These are phyloP conservation scores for Eospalax fontanierii DNA, from an alignment of 2,797 vertebrate genomes.

Conservation along the genomic window DNA sequence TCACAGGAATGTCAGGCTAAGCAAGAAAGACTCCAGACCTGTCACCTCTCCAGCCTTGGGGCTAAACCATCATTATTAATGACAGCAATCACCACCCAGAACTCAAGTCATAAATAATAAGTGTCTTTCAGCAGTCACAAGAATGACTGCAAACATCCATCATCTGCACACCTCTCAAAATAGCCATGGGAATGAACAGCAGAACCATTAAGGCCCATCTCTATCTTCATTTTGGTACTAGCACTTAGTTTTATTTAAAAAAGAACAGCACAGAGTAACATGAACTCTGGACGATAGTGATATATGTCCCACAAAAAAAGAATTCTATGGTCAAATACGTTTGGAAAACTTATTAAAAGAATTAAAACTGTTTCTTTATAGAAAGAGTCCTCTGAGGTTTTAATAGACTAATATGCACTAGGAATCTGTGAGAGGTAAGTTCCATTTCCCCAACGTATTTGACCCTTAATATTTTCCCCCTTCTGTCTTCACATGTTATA, in stretches of 20 bases:
- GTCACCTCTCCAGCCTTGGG: slow-evolving; percentile 70
- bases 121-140: slow-evolving; percentile 79
- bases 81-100: slow-evolving; percentile 80
- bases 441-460: slow-evolving; percentile 35
- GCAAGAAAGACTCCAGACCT: slow-evolving; percentile 75
- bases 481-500: neutral
- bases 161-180: slow-evolving; percentile 77
- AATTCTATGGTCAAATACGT: slow-evolving; percentile 11
- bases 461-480: neutral
- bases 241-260: slow-evolving; percentile 69
- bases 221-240: slow-evolving; percentile 51
- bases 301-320: neutral
- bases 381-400: slow-evolving; percentile 55
- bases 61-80: slow-evolving; percentile 82
- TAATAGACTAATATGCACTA: neutral
- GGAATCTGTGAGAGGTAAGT: slow-evolving; percentile 25
- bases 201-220: slow-evolving; percentile 54
- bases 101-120: slow-evolving; percentile 83
- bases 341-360: slow-evolving; percentile 40
- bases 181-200: slow-evolving; percentile 66
- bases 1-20: slow-evolving; percentile 78
- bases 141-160: slow-evolving; percentile 74
- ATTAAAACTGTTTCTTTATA: slow-evolving; percentile 45
- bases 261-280: slow-evolving; percentile 46
- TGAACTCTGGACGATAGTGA: slow-evolving; percentile 55